Conservation (phyloP, 2,113 vertebrate species). For the Heterocephalus glaber region DNA sequence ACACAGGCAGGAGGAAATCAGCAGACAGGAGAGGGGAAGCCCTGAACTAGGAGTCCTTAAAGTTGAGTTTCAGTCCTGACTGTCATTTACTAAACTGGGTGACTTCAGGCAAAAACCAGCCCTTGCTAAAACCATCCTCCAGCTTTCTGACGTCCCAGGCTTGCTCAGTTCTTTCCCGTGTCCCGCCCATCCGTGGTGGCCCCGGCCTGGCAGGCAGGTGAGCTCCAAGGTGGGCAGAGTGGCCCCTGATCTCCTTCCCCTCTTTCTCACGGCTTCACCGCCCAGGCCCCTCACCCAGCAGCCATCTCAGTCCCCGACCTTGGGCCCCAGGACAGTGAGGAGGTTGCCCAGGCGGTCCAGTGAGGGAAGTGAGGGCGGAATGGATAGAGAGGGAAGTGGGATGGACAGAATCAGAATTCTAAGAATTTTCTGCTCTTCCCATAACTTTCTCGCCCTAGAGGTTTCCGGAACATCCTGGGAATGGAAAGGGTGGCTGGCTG, state of each 20-base stretch:
- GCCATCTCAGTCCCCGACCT: no score
- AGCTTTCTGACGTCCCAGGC: not conserved
- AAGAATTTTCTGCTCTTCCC: not conserved
- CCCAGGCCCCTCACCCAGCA: accelerated
- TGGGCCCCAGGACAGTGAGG: not conserved
- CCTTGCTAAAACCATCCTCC: not conserved
- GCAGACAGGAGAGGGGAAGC: not conserved
- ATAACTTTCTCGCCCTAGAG: not conserved
- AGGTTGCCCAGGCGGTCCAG: not conserved
- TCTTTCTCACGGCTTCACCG: not conserved
- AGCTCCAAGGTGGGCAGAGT: not conserved
- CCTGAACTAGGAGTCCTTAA: not conserved
- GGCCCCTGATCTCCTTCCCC: constrained; percentile 25
- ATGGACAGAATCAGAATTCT: not conserved
- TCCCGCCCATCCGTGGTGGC: no score
- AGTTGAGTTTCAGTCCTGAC: not conserved
- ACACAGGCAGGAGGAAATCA: not conserved
- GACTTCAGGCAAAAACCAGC: not conserved
- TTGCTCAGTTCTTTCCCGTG: not conserved
- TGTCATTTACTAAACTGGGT: not conserved
- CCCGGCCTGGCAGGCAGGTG: not conserved
- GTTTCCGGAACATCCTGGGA: not conserved
- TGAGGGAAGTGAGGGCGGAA: not conserved
- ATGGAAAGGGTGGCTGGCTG: not conserved
- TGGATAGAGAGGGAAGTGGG: not conserved